Evolutionary conservation across 2,797 vertebrate genomes (phyloP), one percentile per base, ranked within the genome.

Genomic region (Crenuchus spilurus): DNA sequence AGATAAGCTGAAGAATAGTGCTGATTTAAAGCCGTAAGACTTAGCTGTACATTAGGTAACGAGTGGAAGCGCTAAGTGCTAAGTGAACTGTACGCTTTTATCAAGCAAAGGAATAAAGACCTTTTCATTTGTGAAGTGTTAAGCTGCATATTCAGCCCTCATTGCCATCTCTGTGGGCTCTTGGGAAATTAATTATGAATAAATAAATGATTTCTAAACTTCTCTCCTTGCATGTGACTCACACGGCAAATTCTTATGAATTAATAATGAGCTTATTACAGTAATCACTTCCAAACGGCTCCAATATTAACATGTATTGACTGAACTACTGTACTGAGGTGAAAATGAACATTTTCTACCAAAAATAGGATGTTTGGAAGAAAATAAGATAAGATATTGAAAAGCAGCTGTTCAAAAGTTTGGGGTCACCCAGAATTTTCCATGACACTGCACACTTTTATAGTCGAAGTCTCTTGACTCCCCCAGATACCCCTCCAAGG

Each of bases 191-290:
- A 26, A 22, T 4, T 11, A 51, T 51, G 22, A 51, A 51, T 51
- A 11, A 51, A 63, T 26, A 31, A 44, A 55, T 30, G 4, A 55
- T 57, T 26, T 70, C 37, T 55, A 10, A 16, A n/a, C 16, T 31
- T 48, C 24, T 60, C n/a, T 63, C 11, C 8, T 5, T 63, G 8
- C 30, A n/a, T 11, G 37, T 42, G n/a, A 44, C 30, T 55, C 39
- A 31, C 51, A 6, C 33, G 33, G 26, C 8, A 44, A 68, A 37
- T 37, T 10, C 11, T 63, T 8, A 70, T 64, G 58, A 63, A 75
- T 70, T 13, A 46, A 14, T 55, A 39, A 70, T 63, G 26, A 55
- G 22, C n/a, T 1, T 6, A 18, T 18, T 37, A 57, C 30, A 30
- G 16, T 31, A 7, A 69, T 35, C 16, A 24, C 44, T 28, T 44